Base-by-base conservation (phyloP, 2,113 vertebrate genomes). In the Copsychus sechellarum region DNA sequence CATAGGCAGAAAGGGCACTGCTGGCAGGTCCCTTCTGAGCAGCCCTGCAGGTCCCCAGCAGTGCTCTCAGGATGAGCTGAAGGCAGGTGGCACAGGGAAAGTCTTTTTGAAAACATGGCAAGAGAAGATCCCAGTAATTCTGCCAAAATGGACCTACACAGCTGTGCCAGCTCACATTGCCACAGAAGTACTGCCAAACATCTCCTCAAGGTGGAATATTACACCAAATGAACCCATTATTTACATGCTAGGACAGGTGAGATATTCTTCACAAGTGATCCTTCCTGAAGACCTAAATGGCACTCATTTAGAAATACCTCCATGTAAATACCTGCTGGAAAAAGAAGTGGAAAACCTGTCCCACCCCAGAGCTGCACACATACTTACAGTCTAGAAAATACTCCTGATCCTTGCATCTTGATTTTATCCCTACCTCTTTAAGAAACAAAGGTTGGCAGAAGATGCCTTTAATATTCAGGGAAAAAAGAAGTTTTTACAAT, bases 361-460 rank as follows among this genome's bases (percentile, higher is more conserved):
- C 36, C 43, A 53, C n/a, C 3, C 23, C 31, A 79, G n/a, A 65
- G 25, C 25, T 53, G 25, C 40, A 66, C 23, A n/a, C n/a, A 8
- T 28, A 50, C 64, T 94, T 60, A 67, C 5, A 23, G 34, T 24
- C 51, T 83, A 73, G 58, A 90, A 92, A 92, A 90, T 17, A 40
- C 65, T 50, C 4, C 1, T 16, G 29, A 65, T 31, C 58, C 43
- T 16, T 62, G 19, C 26, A 45, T 33, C 73, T 91, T 48, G 26
- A 53, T 85, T 90, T 92, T 45, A 82, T n/a, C 25, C 24, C 54
- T 47, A 25, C 8, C 11, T 66, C 42, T 82, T 92, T 80, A 91
- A 85, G 78, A 76, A 18, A 66, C 9, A 47, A 60, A 77, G 10
- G 88, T 65, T 88, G 71, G 81, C 87, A 94, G 47, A 86, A 85